A percentile compares a stretch with the other conserved stretches of the same genome.
Conservation (phyloP, 2,888 invertebrate species). For the Nephrotoma flavescens region DNA sequence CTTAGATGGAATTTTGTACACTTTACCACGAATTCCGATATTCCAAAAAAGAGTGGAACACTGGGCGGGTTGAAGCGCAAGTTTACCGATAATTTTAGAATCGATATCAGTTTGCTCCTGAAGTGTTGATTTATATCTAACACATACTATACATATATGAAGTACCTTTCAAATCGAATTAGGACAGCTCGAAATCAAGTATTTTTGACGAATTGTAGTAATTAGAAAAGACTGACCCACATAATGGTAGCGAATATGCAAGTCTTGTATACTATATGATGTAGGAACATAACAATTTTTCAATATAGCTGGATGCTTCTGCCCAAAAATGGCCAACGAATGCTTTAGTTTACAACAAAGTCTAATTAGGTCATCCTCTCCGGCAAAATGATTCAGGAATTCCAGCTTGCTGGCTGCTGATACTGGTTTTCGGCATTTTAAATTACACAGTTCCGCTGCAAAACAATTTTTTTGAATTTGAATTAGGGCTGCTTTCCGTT, state of each 20-base stretch:
- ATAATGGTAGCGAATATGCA: slow-evolving; percentile 11
- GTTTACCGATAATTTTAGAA: too few relatives aligned
- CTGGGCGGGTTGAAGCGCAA: background rate
- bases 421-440: too few relatives aligned
- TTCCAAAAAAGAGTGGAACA: background rate
- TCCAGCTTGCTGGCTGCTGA: too few relatives aligned
- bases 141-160: slow-evolving; percentile 9
- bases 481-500: too few relatives aligned
- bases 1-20: background rate
- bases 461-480: too few relatives aligned
- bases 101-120: too few relatives aligned
- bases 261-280: background rate
- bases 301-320: slow-evolving; percentile 15
- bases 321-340: slow-evolving; percentile 7
- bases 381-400: too few relatives aligned
- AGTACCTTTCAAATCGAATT: slow-evolving; percentile 2
- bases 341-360: slow-evolving; percentile 16
- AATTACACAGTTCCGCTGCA: too few relatives aligned
- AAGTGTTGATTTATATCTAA: background rate
- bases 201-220: slow-evolving; percentile 10
- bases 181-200: slow-evolving; percentile 13
- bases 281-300: background rate
- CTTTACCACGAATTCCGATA: background rate
- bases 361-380: slow-evolving; percentile 10
- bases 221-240: slow-evolving; percentile 12